These are phyloP conservation scores for Lordiphosa collinella DNA, from an alignment of 1,140 invertebrate species.

Conservation along the genomic window DNA sequence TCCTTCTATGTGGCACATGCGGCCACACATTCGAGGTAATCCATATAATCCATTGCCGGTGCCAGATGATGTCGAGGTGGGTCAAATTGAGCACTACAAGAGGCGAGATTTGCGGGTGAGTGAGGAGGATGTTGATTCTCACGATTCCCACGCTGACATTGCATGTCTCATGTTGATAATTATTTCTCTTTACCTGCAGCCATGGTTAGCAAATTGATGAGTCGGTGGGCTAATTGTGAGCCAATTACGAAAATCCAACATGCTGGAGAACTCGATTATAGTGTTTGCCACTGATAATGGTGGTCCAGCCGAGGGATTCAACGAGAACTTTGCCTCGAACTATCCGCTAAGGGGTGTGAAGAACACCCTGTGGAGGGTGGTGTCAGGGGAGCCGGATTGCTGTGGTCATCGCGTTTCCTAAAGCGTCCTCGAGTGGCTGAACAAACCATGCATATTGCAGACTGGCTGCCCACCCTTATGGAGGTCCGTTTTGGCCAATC, in stretches of 20 bases:
- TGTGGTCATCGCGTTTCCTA: conserved; percentile 84
- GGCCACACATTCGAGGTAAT: conserved; percentile 92
- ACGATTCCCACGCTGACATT: conserved; percentile 2
- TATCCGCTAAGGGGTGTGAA: conserved; percentile 91
- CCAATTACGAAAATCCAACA: conserved; percentile 83
- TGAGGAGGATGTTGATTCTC: no score
- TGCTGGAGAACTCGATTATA: conserved; percentile 90
- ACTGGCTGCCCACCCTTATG: conserved; percentile 94
- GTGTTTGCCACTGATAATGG: conserved; percentile 94
- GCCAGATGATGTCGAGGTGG: conserved; percentile 86
- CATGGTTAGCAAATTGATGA: conserved; percentile 89
- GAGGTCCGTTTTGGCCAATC: conserved; percentile 64
- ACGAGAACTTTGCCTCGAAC: conserved; percentile 93
- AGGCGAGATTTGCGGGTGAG: conserved; percentile 89
- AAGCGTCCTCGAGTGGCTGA: conserved; percentile 83
- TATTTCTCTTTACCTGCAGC: conserved; percentile 80
- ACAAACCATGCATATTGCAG: conserved; percentile 90
- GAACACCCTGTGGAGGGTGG: conserved; percentile 86
- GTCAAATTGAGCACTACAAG: conserved; percentile 85
- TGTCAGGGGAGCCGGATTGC: conserved; percentile 85
- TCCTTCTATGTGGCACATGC: conserved; percentile 93
- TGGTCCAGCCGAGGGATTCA: conserved; percentile 91
- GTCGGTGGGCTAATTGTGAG: conserved; percentile 90
- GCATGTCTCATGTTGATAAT: background rate
- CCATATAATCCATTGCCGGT: conserved; percentile 89